A percentile compares a stretch with the other conserved stretches of the same genome.
Evolutionary conservation across 2,797 vertebrate species (phyloP).

Genomic region (Mus spretus): DNA sequence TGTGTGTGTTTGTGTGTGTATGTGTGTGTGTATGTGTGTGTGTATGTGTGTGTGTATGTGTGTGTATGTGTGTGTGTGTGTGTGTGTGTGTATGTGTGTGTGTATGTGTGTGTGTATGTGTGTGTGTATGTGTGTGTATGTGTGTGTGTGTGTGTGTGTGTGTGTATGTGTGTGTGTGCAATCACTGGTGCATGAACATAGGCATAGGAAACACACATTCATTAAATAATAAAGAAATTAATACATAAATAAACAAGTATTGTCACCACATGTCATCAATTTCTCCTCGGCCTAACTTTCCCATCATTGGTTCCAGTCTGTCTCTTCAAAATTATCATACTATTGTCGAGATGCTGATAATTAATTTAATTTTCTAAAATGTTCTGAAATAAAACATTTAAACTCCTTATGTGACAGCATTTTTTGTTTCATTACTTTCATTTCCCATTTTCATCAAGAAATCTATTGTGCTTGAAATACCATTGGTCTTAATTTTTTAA

Average conservation of each 20-base stretch:
- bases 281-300: background rate
- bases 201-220: background rate
- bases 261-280: background rate
- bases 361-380: conserved; percentile 36
- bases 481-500: conserved; percentile 14
- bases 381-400: conserved; percentile 5
- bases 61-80: too few species aligned
- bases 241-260: background rate
- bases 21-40: too few species aligned
- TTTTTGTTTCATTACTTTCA: background rate
- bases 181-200: background rate
- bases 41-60: too few species aligned
- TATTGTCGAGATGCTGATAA: background rate
- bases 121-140: too few species aligned
- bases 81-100: background rate
- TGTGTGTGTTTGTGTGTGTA: too few species aligned
- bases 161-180: background rate
- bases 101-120: too few species aligned
- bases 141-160: background rate
- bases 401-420: background rate
- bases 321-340: conserved; percentile 49
- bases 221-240: background rate
- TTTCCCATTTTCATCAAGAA: conserved; percentile 39
- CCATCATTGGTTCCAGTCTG: background rate
- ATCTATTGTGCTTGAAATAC: background rate